These are phyloP conservation scores for Apamea sordens DNA, from an alignment of 2,888 invertebrate species.

Conservation along the genomic window DNA sequence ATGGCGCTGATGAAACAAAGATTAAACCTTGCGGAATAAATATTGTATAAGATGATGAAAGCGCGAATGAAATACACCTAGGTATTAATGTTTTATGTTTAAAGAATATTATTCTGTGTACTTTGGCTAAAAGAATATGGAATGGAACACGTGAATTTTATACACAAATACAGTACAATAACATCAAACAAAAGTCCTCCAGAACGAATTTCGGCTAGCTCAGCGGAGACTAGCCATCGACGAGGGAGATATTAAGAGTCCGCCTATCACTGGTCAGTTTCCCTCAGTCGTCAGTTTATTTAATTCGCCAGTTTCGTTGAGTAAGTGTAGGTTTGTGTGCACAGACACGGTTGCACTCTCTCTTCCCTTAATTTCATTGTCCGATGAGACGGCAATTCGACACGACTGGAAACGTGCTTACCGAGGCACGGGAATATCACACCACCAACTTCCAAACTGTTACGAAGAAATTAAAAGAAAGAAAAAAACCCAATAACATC, in stretches of 20 bases:
- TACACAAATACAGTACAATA: background rate
- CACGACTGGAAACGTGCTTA: background rate
- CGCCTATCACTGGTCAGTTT: no score
- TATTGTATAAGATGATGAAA: conserved; percentile 33
- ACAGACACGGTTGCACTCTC: no score
- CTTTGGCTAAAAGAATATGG: background rate
- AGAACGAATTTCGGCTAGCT: background rate
- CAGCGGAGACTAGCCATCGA: background rate
- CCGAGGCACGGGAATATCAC: no score
- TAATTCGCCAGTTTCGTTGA: no score
- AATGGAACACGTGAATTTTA: background rate
- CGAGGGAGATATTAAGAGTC: no score
- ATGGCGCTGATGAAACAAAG: conserved; percentile 51
- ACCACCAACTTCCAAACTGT: no score
- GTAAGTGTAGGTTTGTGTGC: no score
- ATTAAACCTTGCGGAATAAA: conserved; percentile 52
- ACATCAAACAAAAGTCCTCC: background rate
- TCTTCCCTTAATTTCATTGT: no score
- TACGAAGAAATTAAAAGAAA: no score
- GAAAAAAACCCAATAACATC: no score
- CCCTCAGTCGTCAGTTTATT: no score
- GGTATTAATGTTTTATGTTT: background rate
- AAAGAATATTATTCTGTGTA: background rate
- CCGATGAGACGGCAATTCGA: no score
- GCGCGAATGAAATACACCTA: conserved; percentile 2